Evolutionary conservation across 1,140 invertebrate species (phyloP), one percentile per base, ranked within the genome.

Genomic region (Lasaia peninsularis): DNA sequence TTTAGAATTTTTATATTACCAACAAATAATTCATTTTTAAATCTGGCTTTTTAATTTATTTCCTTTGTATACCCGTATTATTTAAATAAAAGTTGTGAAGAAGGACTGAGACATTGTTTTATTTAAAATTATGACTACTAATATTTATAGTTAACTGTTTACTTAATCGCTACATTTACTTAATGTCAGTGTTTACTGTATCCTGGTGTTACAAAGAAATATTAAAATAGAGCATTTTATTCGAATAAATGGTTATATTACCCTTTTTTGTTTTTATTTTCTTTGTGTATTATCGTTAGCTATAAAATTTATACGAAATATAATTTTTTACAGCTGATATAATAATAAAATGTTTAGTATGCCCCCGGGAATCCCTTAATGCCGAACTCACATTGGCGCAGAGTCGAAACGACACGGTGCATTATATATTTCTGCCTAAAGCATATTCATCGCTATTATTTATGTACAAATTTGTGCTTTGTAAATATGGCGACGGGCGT

Each of bases 1-100:
- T 83, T 86, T 86, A 84, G 84, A 82, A 84, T 82, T 87, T 88
- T 88, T 88, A 88, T 88, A 88, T 88, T 88, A 86, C 81, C 80
- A 80, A 86, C 85, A 81, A 85, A 85, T 76, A 75, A 86, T 81
- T 85, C 80, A 85, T 79, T 80, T 52, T 80, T 69, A 85, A 87
- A 82, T 82, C 72, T 75, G 80, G 78, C 75, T 84, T 87, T n/a
- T 83, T 88, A 85, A 88, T 88, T 88, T 88, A 88, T 88, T 87
- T 78, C 79, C 78, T 84, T 87, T 86, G 79, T 86, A 86, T 85
- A 87, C 83, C 78, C 84, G 80, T 85, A 87, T 81, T 84, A 87
- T 85, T 84, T 78, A 82, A 79, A 86, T 77, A 87, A 84, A 54
- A 86, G 80, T 68, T 61, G 75, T 84, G 73, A 87, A 70, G 76